A percentile compares a stretch with the other conserved stretches of the same genome.
These are phyloP conservation scores for Benthosema pterotum DNA, from an alignment of 2,797 vertebrate genomes.

Conservation along the genomic window DNA sequence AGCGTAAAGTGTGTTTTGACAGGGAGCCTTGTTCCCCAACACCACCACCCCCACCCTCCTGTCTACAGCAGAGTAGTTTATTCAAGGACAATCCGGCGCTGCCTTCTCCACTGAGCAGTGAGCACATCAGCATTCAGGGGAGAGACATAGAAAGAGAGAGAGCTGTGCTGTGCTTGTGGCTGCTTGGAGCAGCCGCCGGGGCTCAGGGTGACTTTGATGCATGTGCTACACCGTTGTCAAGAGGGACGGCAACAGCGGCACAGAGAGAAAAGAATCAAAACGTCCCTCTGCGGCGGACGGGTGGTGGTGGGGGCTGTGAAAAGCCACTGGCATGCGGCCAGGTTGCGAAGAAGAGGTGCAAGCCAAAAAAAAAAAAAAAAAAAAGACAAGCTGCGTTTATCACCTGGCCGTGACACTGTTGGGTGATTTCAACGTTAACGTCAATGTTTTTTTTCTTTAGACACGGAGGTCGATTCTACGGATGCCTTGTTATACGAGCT, in stretches of 20 bases:
- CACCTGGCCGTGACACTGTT: too few species aligned
- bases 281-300: slow-evolving; percentile 45
- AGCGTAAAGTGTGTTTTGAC: slow-evolving; percentile 44
- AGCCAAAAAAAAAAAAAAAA: too few species aligned
- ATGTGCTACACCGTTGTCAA: slow-evolving; percentile 63
- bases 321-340: slow-evolving; percentile 49
- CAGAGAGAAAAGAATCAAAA: slow-evolving; percentile 61
- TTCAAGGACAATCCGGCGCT: slow-evolving; percentile 64
- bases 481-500: too few species aligned
- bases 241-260: slow-evolving; percentile 57
- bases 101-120: too few species aligned
- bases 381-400: too few species aligned
- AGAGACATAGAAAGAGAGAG: too few species aligned
- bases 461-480: too few species aligned
- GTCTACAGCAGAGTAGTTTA: slow-evolving; percentile 55
- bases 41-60: slow-evolving; percentile 30
- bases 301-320: slow-evolving; percentile 55
- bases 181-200: slow-evolving; percentile 19
- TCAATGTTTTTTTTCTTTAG: too few species aligned
- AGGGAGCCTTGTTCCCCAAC: slow-evolving; percentile 17
- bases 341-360: slow-evolving; percentile 39
- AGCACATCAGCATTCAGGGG: slow-evolving; percentile 71
- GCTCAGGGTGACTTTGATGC: slow-evolving; percentile 75
- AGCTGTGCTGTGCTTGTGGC: too few species aligned
- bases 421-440: too few species aligned